These are phyloP conservation scores for Orientallactaga bullata DNA, from an alignment of 2,113 vertebrate species.

Conservation along the genomic window DNA sequence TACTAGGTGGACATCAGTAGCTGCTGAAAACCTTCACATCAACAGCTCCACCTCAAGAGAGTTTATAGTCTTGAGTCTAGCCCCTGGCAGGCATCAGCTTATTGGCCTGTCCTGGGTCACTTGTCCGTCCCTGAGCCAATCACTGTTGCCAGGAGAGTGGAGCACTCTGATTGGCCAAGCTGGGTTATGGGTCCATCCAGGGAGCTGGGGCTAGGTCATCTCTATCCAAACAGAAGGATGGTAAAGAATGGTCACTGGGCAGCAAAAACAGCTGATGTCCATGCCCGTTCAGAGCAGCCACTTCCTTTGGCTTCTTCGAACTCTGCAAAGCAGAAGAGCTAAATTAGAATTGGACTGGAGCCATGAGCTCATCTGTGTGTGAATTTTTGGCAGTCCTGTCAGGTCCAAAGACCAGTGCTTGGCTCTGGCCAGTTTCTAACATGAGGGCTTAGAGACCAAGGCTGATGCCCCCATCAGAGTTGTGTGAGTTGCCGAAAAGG, in stretches of 20 bases:
- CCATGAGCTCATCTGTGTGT: not conserved
- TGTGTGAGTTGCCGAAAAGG: not conserved
- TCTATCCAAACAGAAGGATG: not conserved
- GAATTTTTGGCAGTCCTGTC: not conserved
- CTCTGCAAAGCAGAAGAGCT: not conserved
- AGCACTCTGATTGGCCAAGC: not conserved
- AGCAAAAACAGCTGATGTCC: not conserved
- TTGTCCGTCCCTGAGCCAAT: not conserved
- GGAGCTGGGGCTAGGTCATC: not conserved
- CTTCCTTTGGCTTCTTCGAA: not conserved
- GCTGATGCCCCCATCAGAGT: not conserved
- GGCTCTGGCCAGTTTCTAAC: not conserved
- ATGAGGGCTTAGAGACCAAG: not conserved
- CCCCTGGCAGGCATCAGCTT: not conserved
- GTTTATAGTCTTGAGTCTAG: not conserved
- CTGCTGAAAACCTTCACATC: not conserved
- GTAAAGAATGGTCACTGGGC: not conserved
- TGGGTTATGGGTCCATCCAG: not conserved
- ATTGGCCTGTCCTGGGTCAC: slow-evolving; percentile 16
- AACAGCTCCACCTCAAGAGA: not conserved
- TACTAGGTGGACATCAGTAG: not conserved
- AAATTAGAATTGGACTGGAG: not conserved
- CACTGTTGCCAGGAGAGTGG: not conserved
- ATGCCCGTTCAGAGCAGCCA: not conserved
- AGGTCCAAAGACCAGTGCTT: not conserved